phyloP scores from a whole-genome alignment of 2,888 invertebrate genomes.

The Galerucella calmariensis region DNA sequence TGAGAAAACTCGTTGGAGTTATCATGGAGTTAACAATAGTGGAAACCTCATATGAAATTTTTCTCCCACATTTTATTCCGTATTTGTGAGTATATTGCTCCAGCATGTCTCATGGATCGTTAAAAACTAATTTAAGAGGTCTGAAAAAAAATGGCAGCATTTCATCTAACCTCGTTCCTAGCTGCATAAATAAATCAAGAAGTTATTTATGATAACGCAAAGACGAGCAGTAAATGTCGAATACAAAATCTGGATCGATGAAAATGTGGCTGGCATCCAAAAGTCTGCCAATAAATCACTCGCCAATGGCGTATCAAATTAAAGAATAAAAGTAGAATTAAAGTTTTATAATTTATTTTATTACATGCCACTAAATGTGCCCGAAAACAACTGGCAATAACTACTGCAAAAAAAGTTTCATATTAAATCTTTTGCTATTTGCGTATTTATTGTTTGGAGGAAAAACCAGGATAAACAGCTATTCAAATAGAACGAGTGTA shows the following conservation, averaged over 20 bases:
- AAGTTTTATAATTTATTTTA: conserved; percentile 12
- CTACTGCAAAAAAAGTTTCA: background rate
- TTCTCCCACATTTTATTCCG: background rate
- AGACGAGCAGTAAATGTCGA: conserved; percentile 46
- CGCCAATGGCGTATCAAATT: conserved; percentile 29
- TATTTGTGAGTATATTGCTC: background rate
- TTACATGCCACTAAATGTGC: background rate
- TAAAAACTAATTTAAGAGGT: background rate
- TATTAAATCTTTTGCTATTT: background rate
- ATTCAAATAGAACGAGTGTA: too few species aligned
- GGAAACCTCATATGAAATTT: too few species aligned
- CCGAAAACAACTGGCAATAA: background rate
- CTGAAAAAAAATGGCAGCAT: background rate
- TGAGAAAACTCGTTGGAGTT: too few species aligned
- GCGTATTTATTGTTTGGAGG: background rate
- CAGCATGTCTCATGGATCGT: background rate
- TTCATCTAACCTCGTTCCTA: background rate
- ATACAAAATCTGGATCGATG: conserved; percentile 44
- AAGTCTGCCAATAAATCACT: conserved; percentile 36
- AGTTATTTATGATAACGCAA: conserved; percentile 50
- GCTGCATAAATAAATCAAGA: conserved; percentile 31
- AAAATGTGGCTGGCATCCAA: conserved; percentile 48
- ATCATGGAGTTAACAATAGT: too few species aligned
- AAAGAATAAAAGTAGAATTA: background rate
- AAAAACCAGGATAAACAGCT: too few species aligned